These are phyloP conservation scores for Coracias cyanogaster DNA, from an alignment of 2,797 vertebrate species.

Conservation along the genomic window DNA sequence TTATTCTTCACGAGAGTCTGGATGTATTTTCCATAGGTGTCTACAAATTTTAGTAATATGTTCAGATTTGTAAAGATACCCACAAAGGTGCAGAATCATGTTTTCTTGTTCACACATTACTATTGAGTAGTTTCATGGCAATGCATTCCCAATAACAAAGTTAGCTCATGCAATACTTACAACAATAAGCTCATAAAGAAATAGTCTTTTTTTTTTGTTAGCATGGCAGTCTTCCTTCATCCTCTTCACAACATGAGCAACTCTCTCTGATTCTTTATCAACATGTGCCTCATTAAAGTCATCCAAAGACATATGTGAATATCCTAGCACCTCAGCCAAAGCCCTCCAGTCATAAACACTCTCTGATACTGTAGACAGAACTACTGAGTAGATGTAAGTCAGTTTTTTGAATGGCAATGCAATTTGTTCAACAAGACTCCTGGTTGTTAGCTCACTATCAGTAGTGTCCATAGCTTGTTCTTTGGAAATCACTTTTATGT, in stretches of 20 bases:
- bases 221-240: constrained; percentile 96
- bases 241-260: constrained; percentile 90
- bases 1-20: neutral
- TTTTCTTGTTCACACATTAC: neutral
- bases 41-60: neutral
- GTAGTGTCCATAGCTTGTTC: constrained; percentile 91
- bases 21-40: neutral
- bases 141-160: neutral
- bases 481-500: constrained; percentile 90
- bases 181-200: constrained; percentile 92
- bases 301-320: constrained; percentile 83
- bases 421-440: constrained; percentile 89
- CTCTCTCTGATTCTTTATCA: constrained; percentile 89
- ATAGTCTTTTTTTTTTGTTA: constrained; percentile 86
- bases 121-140: neutral
- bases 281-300: constrained; percentile 78
- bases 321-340: constrained; percentile 89
- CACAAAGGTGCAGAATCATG: neutral
- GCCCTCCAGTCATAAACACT: constrained; percentile 88
- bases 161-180: constrained; percentile 81
- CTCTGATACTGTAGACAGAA: constrained; percentile 90
- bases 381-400: constrained; percentile 95
- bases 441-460: constrained; percentile 83
- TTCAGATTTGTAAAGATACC: neutral
- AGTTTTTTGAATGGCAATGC: constrained; percentile 91